Percentiles rank a stretch among this genome's conserved stretches.
Conservation (phyloP, 2,113 vertebrate species). For the Syngnathoides biaculeatus region DNA sequence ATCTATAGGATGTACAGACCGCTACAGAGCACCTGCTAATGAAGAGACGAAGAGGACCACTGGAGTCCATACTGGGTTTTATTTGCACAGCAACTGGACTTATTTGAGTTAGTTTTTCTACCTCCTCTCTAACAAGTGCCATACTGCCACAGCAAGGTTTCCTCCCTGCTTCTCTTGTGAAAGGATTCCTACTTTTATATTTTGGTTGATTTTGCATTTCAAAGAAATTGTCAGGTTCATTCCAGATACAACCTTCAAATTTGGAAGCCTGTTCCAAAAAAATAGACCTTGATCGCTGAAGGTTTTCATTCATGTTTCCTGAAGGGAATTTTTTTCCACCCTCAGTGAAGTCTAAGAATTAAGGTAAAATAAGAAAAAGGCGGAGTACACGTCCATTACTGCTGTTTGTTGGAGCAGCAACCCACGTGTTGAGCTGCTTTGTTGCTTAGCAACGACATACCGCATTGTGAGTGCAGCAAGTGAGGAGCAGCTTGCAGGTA, state of each 20-base stretch:
- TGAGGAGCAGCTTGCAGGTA: conserved; percentile 47
- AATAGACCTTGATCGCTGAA: background rate
- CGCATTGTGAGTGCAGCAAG: conserved; percentile 43
- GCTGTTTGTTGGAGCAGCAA: conserved; percentile 29
- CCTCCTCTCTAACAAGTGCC: conserved; percentile 13
- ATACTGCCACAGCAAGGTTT: conserved; percentile 7
- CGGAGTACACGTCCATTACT: conserved; percentile 26
- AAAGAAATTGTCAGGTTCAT: conserved; percentile 18
- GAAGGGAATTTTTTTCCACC: conserved; percentile 9
- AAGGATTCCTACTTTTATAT: conserved; percentile 22
- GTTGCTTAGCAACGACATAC: conserved; percentile 70
- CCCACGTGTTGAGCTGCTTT: conserved; percentile 59
- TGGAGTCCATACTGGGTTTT: conserved; percentile 1
- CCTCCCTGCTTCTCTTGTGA: conserved; percentile 29
- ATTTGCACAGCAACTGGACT: background rate
- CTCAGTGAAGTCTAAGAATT: conserved; percentile 32
- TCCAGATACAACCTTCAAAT: background rate
- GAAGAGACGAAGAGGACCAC: conserved; percentile 23
- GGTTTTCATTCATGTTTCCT: background rate
- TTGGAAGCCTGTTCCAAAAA: background rate
- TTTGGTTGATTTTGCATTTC: conserved; percentile 35
- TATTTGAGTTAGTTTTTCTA: background rate
- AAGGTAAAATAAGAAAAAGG: conserved; percentile 40
- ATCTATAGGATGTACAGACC: conserved; percentile 31
- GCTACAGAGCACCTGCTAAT: conserved; percentile 31